Evolutionary conservation across 1,140 invertebrate genomes (phyloP), one percentile per base, ranked within the genome.

Genomic region (Brachionus rubens): DNA sequence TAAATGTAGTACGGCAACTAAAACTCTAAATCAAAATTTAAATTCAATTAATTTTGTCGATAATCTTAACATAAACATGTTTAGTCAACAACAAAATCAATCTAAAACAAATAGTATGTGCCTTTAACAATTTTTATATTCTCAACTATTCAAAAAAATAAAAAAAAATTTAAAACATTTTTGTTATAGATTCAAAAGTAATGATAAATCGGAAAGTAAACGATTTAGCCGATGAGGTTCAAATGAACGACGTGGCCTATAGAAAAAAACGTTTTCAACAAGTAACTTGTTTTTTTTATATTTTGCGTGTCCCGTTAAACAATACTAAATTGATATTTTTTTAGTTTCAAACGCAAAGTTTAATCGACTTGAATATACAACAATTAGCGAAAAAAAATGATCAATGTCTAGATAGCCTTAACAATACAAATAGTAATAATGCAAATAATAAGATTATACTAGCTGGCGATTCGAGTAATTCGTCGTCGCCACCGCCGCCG

Each of bases 321-420:
- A 16, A 46, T 7, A 46, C 5, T 16, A 46, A 14, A 7, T 46
- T 46, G 43, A 46, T 16, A 46, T 46, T 46, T 46, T 10, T 43
- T 12, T 26, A 65, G 59, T 65, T 65, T 65, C 59, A 65, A 65
- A 43, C 59, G 41, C 59, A 65, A 65, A 65, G 59, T 65, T 41
- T 65, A 43, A 65, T 65, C 19, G 40, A 65, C 40, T 21, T 65
- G 24, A 65, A 65, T 65, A 19, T 65, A 36, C 54, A 59, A 59
- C 54, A 59, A 59, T 59, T 59, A 59, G 54, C 36, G 28, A 59
- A 59, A 59, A 59, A 59, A 59, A 59, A 10, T 33, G 54, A 59
- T 36, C 54, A 59, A 59, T 40, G 28, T 59, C 28, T 59, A n/a
- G 54, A 59, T 59, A 59, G 28, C 30, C 54, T 19, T 36, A 59